These are phyloP conservation scores for Elanoides forficatus DNA, from an alignment of 2,113 vertebrate genomes.

Conservation along the genomic window DNA sequence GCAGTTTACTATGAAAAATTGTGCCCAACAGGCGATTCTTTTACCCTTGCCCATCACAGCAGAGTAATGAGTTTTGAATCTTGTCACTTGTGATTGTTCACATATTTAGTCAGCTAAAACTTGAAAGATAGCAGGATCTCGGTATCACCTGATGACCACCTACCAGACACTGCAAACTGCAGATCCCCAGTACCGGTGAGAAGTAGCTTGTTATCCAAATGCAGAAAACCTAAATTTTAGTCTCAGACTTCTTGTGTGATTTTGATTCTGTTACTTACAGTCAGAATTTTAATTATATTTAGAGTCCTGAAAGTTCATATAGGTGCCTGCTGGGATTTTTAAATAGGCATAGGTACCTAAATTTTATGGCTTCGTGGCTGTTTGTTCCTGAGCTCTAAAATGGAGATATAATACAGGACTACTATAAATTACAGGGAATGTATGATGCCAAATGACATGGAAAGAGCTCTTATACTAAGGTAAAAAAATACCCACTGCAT, in stretches of 20 bases:
- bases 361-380: neutral
- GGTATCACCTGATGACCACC: accelerated
- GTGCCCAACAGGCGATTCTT: neutral
- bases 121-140: neutral
- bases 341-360: neutral
- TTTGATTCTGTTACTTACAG: neutral
- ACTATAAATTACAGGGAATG: neutral
- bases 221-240: neutral
- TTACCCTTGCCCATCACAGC: neutral
- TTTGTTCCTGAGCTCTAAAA: neutral
- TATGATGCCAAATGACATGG: neutral
- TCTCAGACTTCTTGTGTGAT: neutral
- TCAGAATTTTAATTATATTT: neutral
- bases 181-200: neutral
- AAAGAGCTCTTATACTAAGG: neutral
- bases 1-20: neutral
- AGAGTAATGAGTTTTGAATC: neutral
- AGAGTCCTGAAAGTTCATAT: neutral
- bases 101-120: neutral
- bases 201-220: neutral
- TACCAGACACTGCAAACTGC: neutral
- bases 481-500: neutral
- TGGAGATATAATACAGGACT: neutral
- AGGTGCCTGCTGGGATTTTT: neutral
- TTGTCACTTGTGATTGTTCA: neutral